Evolutionary conservation across 2,797 vertebrate species (phyloP).

Genomic region (Pitangus sulphuratus): DNA sequence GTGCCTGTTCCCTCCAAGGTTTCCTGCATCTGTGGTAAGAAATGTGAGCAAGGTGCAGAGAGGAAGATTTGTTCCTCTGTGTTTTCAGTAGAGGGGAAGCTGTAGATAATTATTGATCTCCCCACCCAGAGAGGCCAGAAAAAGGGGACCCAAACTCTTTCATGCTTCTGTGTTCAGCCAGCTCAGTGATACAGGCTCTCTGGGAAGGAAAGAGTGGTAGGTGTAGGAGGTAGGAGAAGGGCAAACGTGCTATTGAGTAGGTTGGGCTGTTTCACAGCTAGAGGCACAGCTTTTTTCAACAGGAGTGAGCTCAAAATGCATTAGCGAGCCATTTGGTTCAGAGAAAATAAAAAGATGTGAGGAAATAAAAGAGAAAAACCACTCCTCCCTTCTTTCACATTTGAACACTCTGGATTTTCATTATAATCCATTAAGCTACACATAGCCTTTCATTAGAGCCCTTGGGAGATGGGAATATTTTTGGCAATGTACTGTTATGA

Average conservation of each 20-base stretch:
- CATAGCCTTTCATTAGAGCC: constrained; percentile 54
- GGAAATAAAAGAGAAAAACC: constrained; percentile 20
- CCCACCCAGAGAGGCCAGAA: not conserved
- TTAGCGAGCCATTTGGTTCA: constrained; percentile 25
- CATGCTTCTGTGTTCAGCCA: not conserved
- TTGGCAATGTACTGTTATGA: constrained; percentile 36
- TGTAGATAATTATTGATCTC: not conserved
- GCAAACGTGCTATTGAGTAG: not conserved
- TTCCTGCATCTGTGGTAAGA: not conserved
- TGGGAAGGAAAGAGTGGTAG: not conserved
- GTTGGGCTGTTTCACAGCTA: constrained; percentile 26
- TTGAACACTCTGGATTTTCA: constrained; percentile 39
- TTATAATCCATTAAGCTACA: constrained; percentile 55
- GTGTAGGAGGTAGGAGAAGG: constrained; percentile 18
- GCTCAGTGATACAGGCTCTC: not conserved
- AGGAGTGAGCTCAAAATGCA: constrained; percentile 3
- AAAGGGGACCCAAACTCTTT: not conserved
- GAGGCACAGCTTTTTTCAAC: constrained; percentile 22
- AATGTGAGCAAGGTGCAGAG: not conserved
- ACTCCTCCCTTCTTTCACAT: constrained; percentile 6
- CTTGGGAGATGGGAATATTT: constrained; percentile 50
- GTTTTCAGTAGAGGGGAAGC: not conserved
- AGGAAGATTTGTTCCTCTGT: not conserved
- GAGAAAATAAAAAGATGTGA: constrained; percentile 44
- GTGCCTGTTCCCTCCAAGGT: not conserved